A percentile compares a stretch with the other conserved stretches of the same genome.
Conservation (phyloP, 2,797 vertebrate genomes). For the Alauda arvensis region DNA sequence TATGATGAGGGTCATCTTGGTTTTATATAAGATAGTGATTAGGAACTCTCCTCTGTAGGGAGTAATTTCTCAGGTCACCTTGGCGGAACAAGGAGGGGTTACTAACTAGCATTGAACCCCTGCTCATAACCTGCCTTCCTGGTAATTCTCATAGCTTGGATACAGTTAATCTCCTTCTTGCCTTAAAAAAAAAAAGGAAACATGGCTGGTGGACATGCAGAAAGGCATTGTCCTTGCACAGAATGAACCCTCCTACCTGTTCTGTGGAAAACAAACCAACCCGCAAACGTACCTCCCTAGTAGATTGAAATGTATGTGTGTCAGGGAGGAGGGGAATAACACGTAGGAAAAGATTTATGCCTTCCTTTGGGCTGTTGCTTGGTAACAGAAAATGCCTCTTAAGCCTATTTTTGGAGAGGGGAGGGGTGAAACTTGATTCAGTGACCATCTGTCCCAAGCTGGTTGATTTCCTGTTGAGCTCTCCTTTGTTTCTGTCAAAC, state of each 20-base stretch:
- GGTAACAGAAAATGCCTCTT: constrained; percentile 65
- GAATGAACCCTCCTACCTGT: neutral
- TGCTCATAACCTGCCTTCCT: neutral
- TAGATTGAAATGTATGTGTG: constrained; percentile 8
- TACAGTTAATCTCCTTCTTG: neutral
- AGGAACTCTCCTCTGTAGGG: neutral
- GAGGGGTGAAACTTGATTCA: constrained; percentile 85
- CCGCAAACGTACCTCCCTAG: neutral
- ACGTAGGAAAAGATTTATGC: constrained; percentile 57
- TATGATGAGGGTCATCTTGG: neutral
- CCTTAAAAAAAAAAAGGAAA: neutral
- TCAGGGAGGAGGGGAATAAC: constrained; percentile 4
- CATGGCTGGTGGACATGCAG: neutral
- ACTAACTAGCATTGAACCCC: neutral
- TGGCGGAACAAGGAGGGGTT: neutral
- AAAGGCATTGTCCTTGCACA: accelerated
- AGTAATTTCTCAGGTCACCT: neutral
- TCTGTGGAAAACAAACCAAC: neutral
- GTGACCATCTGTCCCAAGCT: constrained; percentile 91
- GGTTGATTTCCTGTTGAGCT: constrained; percentile 86
- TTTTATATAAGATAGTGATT: neutral
- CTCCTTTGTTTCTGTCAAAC: constrained; percentile 88
- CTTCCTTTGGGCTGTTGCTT: constrained; percentile 70
- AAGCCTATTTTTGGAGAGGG: constrained; percentile 77
- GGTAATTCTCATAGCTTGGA: neutral